Base-by-base conservation (phyloP, 2,797 vertebrate genomes). In the Protosalanx chinensis region DNA sequence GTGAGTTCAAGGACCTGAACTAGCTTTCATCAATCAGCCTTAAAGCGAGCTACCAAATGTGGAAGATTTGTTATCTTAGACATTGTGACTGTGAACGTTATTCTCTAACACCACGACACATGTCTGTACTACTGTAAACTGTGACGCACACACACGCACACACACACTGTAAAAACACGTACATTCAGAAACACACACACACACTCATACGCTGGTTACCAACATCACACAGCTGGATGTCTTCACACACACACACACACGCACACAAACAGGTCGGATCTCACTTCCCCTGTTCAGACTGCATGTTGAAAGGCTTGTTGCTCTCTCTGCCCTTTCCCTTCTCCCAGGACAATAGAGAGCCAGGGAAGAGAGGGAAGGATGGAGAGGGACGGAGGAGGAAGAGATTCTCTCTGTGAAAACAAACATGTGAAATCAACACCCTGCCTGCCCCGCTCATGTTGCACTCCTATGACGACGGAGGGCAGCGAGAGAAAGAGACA, bases 381-480 rank as follows among this genome's bases (percentile, higher is more conserved):
- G 63, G 72, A 60, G 76, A 76, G 58, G 71, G 82, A 88, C 64
- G 73, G 73, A 87, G 82, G 79, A 91, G 92, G 87, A 89, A 85
- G 82, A 71, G 71, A 84, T 71, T 84, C 20, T 64, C 82, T 88
- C 37, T 85, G 81, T 85, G 77, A 90, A 91, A 92, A 92, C 85
- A 90, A 90, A 88, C 79, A 76, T 83, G 81, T 72, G 87, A 88
- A 88, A 88, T 81, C 84, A 88, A 88, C 78, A 86, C 83, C 73
- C 57, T 63, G 81, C 46, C 63, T 30, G 65, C 57, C 53, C 62
- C 72, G 77, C 58, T 90, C 76, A 5, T 71, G 84, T 91, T 91
- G 86, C 85, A 0, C 59, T 57, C 59, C 78, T 68, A 80, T 83
- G 84, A 88, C 79, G 82, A 85, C 72, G 80, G 76, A 68, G 60